phyloP scores from a whole-genome alignment of 2,888 invertebrate genomes.

The Acleris holmiana region DNA sequence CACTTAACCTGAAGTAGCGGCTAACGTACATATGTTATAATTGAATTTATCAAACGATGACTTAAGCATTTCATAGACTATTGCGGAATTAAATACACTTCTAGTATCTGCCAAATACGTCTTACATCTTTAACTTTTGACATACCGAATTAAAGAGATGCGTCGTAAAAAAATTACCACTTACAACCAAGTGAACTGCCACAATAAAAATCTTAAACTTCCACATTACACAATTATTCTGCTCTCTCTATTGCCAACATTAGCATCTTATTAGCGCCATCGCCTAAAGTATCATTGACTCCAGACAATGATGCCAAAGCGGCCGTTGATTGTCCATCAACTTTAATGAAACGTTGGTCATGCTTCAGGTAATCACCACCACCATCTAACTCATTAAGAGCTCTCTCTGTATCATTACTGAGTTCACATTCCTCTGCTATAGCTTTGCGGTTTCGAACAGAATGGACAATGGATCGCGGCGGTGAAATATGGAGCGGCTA shows the following conservation, averaged over 20 bases:
- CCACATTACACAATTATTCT: constrained; percentile 10
- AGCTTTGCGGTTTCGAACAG: constrained; percentile 33
- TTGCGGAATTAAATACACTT: too few relatives aligned
- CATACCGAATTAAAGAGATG: too few relatives aligned
- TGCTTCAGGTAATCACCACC: constrained; percentile 43
- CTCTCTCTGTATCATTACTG: constrained; percentile 19
- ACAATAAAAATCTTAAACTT: neutral
- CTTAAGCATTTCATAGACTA: too few relatives aligned
- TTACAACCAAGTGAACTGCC: too few relatives aligned
- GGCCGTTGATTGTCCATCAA: constrained; percentile 37
- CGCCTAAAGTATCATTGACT: constrained; percentile 33
- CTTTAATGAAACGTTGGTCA: constrained; percentile 50
- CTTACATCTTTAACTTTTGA: too few relatives aligned
- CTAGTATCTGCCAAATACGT: too few relatives aligned
- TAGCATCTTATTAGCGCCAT: constrained; percentile 31
- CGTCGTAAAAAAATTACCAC: too few relatives aligned
- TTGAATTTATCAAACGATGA: too few relatives aligned
- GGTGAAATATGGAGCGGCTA: constrained; percentile 38
- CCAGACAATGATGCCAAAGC: constrained; percentile 31
- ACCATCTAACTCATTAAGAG: constrained; percentile 5
- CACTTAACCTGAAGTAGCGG: too few relatives aligned
- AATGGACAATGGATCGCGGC: constrained; percentile 37
- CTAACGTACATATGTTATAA: too few relatives aligned
- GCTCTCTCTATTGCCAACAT: constrained; percentile 10
- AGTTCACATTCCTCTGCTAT: constrained; percentile 18